Evolutionary conservation across 2,797 vertebrate species (phyloP).

Genomic region (Orientallactaga sibirica): DNA sequence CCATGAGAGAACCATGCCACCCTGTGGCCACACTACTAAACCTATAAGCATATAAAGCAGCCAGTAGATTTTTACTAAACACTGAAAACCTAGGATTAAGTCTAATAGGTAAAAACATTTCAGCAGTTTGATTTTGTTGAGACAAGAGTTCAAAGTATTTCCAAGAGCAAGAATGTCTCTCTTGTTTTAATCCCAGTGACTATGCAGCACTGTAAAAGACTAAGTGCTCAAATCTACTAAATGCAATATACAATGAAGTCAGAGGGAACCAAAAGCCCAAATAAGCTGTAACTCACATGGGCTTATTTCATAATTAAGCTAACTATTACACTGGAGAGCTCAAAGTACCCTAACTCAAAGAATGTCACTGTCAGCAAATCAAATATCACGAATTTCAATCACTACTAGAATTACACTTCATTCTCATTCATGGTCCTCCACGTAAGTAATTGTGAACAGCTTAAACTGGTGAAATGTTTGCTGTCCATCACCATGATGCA

Average conservation of each 20-base stretch:
- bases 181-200: background rate
- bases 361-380: background rate
- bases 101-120: background rate
- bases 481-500: background rate
- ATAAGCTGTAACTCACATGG: background rate
- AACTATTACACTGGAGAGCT: background rate
- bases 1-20: slow-evolving; percentile 47
- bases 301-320: background rate
- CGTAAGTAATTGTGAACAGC: slow-evolving; percentile 32
- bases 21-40: slow-evolving; percentile 51
- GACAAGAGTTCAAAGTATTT: background rate
- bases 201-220: too few relatives aligned
- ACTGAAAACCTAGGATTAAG: background rate
- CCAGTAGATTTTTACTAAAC: background rate
- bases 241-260: background rate
- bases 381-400: background rate
- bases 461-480: background rate
- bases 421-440: background rate
- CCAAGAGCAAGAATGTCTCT: background rate
- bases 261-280: background rate
- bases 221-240: background rate
- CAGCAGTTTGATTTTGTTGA: background rate
- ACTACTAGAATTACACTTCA: background rate
- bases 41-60: background rate
- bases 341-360: background rate